Evolutionary conservation across 2,113 vertebrate genomes (phyloP).

Genomic region (Lamprotornis superbus): DNA sequence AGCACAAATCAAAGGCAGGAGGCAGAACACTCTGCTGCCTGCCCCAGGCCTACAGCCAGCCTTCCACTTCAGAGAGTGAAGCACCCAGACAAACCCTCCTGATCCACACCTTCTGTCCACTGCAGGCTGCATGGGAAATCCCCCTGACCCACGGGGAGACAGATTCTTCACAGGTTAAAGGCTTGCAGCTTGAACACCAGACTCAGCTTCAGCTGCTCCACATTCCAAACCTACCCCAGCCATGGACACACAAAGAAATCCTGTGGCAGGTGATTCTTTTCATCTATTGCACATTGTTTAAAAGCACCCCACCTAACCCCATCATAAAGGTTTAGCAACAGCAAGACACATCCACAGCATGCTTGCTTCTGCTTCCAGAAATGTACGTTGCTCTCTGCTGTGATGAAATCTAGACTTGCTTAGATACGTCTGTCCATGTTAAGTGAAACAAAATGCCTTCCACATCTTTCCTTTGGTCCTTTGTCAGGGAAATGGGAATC

Average conservation of each 20-base stretch:
- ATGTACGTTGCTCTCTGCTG: not conserved
- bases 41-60: not conserved
- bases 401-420: not conserved
- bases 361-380: not conserved
- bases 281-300: not conserved
- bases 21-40: not conserved
- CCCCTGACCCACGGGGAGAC: not conserved
- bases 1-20: not conserved
- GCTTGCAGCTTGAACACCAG: not conserved
- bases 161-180: not conserved
- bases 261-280: not conserved
- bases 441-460: not conserved
- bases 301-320: not conserved
- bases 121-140: not conserved
- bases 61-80: not conserved
- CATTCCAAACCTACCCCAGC: not conserved
- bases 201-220: not conserved
- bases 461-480: not conserved
- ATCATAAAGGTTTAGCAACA: not conserved
- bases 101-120: not conserved
- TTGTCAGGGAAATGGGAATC: not conserved
- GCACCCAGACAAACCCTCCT: not conserved
- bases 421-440: not conserved
- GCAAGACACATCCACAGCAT: not conserved
- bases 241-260: not conserved